These are phyloP conservation scores for Colletes collaris DNA, from an alignment of 2,888 invertebrate genomes.

Conservation along the genomic window DNA sequence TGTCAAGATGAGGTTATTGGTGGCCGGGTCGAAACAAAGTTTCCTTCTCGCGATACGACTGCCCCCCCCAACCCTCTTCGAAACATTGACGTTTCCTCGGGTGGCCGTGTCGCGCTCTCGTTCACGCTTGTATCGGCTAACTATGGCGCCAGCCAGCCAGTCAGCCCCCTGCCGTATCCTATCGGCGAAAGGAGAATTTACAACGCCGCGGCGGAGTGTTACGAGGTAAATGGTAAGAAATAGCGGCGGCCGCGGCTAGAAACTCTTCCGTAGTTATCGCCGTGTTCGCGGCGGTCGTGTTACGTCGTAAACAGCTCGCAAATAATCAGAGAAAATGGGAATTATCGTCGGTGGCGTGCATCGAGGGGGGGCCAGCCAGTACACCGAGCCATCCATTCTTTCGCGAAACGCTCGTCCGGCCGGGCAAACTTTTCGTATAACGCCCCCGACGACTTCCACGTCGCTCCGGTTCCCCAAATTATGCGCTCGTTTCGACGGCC, in stretches of 20 bases:
- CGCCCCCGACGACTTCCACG: conserved; percentile 45
- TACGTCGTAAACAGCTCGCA: conserved; percentile 68
- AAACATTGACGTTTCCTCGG: not conserved
- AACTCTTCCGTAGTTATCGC: conserved; percentile 64
- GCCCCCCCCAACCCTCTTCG: too few relatives aligned
- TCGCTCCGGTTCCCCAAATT: conserved; percentile 51
- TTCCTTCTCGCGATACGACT: too few relatives aligned
- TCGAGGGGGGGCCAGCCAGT: conserved; percentile 48
- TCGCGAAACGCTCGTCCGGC: not conserved
- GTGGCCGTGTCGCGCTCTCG: not conserved
- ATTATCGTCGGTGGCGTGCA: conserved; percentile 61
- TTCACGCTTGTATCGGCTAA: not conserved
- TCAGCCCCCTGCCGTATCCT: conserved; percentile 8
- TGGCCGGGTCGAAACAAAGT: too few relatives aligned
- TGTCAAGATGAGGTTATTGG: too few relatives aligned
- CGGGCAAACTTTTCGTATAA: conserved; percentile 67
- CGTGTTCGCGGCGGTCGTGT: conserved; percentile 50
- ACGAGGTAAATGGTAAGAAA: conserved; percentile 65
- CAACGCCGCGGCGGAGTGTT: conserved; percentile 42
- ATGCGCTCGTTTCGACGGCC: conserved; percentile 52
- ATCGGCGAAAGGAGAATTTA: conserved; percentile 68
- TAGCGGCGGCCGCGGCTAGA: conserved; percentile 39
- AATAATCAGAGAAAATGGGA: conserved; percentile 67
- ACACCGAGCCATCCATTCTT: not conserved
- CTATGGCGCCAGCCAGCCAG: not conserved